Percentiles rank a stretch among this genome's conserved stretches.
Conservation (phyloP, 2,888 invertebrate species). For the Girardia tigrina region DNA sequence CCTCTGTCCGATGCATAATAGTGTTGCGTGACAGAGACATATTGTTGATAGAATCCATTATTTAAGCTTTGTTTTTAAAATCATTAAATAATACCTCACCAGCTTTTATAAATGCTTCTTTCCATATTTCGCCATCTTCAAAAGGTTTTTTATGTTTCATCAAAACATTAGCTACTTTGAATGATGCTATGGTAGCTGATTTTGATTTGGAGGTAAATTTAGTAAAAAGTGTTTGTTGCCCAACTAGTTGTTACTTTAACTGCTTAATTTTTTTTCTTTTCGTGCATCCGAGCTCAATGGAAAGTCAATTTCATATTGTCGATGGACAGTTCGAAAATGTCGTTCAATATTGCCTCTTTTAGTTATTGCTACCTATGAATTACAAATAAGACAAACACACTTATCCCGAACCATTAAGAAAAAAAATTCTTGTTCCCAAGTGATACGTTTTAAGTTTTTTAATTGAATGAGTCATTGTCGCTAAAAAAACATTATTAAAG, state of each 20-base stretch:
- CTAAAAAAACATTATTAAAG: no score
- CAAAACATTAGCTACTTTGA: background rate
- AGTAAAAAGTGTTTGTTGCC: background rate
- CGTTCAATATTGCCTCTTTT: constrained; percentile 3
- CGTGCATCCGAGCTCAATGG: background rate
- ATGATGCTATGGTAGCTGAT: background rate
- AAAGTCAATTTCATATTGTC: background rate
- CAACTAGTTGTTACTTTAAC: constrained; percentile 12
- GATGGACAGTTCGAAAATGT: constrained; percentile 1
- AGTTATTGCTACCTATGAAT: background rate
- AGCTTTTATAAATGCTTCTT: constrained; percentile 9
- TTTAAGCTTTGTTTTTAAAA: constrained; percentile 9
- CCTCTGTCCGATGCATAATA: background rate
- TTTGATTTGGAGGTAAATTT: constrained; percentile 17
- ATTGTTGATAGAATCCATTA: background rate
- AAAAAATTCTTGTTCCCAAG: no score
- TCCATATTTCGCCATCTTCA: constrained; percentile 12
- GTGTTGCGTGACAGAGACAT: background rate
- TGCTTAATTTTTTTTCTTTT: background rate
- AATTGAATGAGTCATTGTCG: no score
- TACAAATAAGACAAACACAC: no score
- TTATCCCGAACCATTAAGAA: no score
- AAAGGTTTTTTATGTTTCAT: constrained; percentile 21
- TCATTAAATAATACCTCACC: background rate
- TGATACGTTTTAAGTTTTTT: no score